Conservation (phyloP, 2,888 invertebrate species). For the Priapulus caudatus region DNA sequence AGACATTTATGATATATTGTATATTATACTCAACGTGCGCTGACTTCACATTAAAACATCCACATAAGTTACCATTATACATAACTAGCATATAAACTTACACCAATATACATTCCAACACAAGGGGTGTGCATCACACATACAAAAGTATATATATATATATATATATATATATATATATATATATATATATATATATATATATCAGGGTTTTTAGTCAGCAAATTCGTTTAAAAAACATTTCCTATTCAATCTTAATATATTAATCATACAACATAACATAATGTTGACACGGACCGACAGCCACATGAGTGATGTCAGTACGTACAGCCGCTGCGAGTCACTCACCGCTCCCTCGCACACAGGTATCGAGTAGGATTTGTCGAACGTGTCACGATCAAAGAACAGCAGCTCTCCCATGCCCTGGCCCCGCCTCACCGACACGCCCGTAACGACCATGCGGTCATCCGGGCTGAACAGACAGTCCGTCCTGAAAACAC, state of each 20-base stretch:
- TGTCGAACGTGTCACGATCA: constrained; percentile 59
- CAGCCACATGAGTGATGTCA: too few relatives aligned
- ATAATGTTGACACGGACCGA: too few relatives aligned
- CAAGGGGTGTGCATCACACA: neutral
- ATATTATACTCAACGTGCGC: too few relatives aligned
- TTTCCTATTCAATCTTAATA: too few relatives aligned
- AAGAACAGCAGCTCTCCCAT: constrained; percentile 64
- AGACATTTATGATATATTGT: neutral
- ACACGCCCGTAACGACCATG: constrained; percentile 74
- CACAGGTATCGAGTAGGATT: neutral
- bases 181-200: too few relatives aligned
- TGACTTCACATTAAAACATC: too few relatives aligned
- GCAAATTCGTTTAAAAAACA: too few relatives aligned
- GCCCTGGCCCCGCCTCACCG: constrained; percentile 47
- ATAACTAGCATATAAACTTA: constrained; percentile 4
- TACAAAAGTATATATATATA: constrained; percentile 2
- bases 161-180: constrained; percentile 14
- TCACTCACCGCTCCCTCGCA: neutral
- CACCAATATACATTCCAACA: neutral
- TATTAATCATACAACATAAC: too few relatives aligned
- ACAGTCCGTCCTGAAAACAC: constrained; percentile 45
- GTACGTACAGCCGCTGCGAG: too few relatives aligned
- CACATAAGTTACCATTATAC: too few relatives aligned
- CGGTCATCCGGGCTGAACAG: constrained; percentile 84
- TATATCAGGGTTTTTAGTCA: too few relatives aligned